Base-by-base conservation (phyloP, 2,113 vertebrate genomes). In the Chionomys nivalis region DNA sequence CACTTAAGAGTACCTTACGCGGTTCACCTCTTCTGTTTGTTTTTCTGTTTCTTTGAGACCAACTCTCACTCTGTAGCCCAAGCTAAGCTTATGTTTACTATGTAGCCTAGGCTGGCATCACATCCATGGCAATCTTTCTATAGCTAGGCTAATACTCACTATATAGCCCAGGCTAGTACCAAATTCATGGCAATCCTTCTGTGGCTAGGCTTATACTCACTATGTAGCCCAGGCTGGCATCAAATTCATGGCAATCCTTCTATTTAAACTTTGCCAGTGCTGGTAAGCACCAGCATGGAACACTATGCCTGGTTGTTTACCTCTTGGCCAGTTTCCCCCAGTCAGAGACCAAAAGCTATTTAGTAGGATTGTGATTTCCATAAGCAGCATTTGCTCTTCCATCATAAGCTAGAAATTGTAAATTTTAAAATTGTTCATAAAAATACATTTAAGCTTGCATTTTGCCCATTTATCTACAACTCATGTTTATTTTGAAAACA, bases 361-460 rank as follows among this genome's bases (percentile, higher is more conserved):
- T 91, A 36, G 36, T 42, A 77, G 82, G 42, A 87, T 36, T 39
- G 61, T 66, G 75, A 86, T 87, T 93, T 96, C 93, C 75, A 86
- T n/a, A 92, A 68, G 31, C 2, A 39, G 28, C 68, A 85, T 76
- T 96, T 94, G 44, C 73, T n/a, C 58, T 91, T 93, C 79, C 55
- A 0, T 55, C 36, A n/a, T 0, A 85, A 49, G 26, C 23, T 95
- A 31, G 19, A 68, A 44, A 61, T 2, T 70, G 39, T 39, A 86
- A 26, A 94, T 82, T 94, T 88, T 94, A 95, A 83, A 63, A 24
- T 70, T 91, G 36, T 58, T 83, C 70, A 81, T 72, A 90, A 94
- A 90, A 90, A 44, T n/a, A 33, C 70, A 87, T 93, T 94, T 93
- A 66, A 89, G 52, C 11, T 77, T 31, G 16, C 19, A 87, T 33